These are phyloP conservation scores for Ischnura elegans DNA, from an alignment of 2,888 invertebrate genomes.

Conservation along the genomic window DNA sequence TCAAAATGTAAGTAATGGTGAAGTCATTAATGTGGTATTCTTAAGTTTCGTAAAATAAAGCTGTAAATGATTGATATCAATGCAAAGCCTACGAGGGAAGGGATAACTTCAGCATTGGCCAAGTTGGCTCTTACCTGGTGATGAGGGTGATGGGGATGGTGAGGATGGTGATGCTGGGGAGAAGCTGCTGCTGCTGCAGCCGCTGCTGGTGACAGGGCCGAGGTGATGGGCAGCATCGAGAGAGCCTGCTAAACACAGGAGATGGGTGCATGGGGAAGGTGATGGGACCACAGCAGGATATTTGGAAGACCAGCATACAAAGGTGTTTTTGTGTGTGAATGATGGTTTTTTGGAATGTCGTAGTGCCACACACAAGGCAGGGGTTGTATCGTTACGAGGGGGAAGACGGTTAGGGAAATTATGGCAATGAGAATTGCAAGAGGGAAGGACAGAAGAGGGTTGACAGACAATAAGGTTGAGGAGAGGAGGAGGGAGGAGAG, in stretches of 20 bases:
- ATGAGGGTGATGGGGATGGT: conserved; percentile 62
- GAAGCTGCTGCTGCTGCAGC: conserved; percentile 54
- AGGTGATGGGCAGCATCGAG: conserved; percentile 60
- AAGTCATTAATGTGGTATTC: no score
- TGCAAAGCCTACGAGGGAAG: neutral
- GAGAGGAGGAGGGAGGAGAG: neutral
- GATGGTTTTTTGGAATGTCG: no score
- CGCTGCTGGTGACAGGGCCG: conserved; percentile 54
- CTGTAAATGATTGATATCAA: no score
- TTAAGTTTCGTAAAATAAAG: neutral
- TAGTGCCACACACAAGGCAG: neutral
- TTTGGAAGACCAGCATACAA: neutral
- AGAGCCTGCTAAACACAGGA: conserved; percentile 48
- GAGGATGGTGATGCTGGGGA: conserved; percentile 52
- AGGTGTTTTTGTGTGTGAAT: neutral
- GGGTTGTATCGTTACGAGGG: neutral
- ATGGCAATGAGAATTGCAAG: neutral
- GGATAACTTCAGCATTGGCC: neutral
- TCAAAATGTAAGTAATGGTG: no score
- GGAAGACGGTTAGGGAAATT: neutral
- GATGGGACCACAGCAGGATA: no score
- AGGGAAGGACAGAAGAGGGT: neutral
- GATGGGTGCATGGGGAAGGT: neutral
- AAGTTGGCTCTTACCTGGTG: conserved; percentile 39
- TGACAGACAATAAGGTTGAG: neutral